Conservation (phyloP, 2,113 vertebrate species). For the Piprites chloris region DNA sequence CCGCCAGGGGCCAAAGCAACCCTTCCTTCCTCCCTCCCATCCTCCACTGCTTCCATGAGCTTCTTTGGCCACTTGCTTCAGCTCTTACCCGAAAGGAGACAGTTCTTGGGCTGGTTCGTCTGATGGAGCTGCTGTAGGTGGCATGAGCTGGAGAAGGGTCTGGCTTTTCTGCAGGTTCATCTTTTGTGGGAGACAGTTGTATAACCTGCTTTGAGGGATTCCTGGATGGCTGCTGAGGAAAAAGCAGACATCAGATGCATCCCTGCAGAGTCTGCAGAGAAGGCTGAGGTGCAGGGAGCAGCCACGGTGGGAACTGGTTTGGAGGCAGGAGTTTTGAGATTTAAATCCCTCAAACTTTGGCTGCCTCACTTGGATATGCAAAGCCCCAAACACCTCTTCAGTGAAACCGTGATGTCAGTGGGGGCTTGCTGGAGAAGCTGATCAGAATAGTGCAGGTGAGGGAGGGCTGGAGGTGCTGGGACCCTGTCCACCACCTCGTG, state of each 20-base stretch:
- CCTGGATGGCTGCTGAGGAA: background rate
- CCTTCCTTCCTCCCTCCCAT: background rate
- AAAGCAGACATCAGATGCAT: background rate
- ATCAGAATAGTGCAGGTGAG: background rate
- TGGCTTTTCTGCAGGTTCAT: background rate
- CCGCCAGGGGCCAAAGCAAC: background rate
- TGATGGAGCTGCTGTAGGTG: conserved; percentile 77
- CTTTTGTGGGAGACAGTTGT: background rate
- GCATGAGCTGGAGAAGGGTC: background rate
- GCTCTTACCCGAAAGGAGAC: conserved; percentile 87
- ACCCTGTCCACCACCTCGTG: rapidly evolving
- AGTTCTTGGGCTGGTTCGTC: conserved; percentile 81
- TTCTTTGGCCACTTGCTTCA: background rate
- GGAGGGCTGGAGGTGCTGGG: background rate
- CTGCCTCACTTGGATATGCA: background rate
- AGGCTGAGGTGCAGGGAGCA: background rate
- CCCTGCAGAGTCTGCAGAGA: background rate
- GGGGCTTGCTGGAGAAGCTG: background rate
- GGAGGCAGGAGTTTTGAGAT: background rate
- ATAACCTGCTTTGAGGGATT: background rate
- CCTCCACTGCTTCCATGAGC: background rate
- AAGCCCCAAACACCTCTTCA: background rate
- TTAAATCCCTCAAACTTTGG: background rate
- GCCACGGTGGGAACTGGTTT: background rate
- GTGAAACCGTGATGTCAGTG: rapidly evolving